phyloP scores from a whole-genome alignment of 2,888 invertebrate genomes.

The Ctena decussata region DNA sequence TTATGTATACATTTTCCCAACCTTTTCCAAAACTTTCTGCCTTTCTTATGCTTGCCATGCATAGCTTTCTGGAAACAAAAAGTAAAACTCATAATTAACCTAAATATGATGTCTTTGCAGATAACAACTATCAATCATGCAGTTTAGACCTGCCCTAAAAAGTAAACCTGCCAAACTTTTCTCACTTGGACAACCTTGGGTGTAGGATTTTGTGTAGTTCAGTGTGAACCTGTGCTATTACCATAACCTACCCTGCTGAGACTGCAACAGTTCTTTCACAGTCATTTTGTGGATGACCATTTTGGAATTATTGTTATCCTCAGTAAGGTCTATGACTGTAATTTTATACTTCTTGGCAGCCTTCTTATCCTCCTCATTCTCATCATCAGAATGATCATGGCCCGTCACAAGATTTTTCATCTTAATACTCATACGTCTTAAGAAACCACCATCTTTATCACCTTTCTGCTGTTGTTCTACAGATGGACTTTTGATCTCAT shows the following conservation, averaged over 20 bases:
- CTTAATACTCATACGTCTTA: constrained; percentile 76
- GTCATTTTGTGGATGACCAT: constrained; percentile 71
- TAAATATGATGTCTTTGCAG: too few relatives aligned
- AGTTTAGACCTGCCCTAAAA: background rate
- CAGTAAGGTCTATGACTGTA: constrained; percentile 78
- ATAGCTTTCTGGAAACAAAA: background rate
- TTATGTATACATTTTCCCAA: background rate
- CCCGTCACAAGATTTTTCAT: constrained; percentile 69
- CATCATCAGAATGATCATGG: constrained; percentile 67
- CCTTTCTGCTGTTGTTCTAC: background rate
- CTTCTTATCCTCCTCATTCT: constrained; percentile 38
- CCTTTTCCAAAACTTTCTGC: background rate
- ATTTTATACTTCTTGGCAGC: constrained; percentile 65
- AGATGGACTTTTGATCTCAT: constrained; percentile 38
- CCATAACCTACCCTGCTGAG: constrained; percentile 41
- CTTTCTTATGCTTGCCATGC: background rate
- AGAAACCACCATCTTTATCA: constrained; percentile 65
- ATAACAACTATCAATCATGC: background rate
- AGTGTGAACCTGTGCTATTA: background rate
- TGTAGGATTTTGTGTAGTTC: background rate
- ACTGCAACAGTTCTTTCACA: constrained; percentile 59
- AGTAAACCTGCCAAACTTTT: too few relatives aligned
- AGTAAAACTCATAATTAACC: background rate
- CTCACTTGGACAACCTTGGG: background rate
- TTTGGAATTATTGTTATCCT: constrained; percentile 72